A percentile compares a stretch with the other conserved stretches of the same genome.
These are phyloP conservation scores for Neoascia interrupta DNA, from an alignment of 2,888 invertebrate species.

Conservation along the genomic window DNA sequence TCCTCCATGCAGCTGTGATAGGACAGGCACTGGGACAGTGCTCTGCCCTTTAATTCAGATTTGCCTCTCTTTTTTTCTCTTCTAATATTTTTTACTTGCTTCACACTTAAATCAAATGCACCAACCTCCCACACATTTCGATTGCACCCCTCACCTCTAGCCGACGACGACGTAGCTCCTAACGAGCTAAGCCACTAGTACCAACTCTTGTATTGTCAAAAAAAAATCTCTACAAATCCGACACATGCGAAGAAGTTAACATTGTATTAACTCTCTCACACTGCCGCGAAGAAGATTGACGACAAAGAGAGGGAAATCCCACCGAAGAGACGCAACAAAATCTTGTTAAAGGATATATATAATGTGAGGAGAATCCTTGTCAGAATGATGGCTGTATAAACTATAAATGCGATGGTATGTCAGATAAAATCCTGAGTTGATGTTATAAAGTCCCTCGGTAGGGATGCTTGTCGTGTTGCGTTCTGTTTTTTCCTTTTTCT, in stretches of 20 bases:
- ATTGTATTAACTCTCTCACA: not conserved
- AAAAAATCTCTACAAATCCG: no score
- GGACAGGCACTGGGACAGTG: no score
- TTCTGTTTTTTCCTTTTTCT: not conserved
- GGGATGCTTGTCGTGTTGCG: not conserved
- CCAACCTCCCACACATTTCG: no score
- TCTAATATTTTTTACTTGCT: no score
- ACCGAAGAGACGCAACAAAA: slow-evolving; percentile 29
- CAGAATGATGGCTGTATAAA: slow-evolving; percentile 51
- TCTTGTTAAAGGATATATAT: slow-evolving; percentile 12
- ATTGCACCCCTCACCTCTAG: no score
- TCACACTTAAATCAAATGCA: no score
- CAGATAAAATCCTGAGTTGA: slow-evolving; percentile 54
- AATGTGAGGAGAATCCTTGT: not conserved
- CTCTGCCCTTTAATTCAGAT: no score
- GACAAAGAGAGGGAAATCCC: slow-evolving; percentile 9
- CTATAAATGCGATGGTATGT: slow-evolving; percentile 56
- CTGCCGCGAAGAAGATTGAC: not conserved
- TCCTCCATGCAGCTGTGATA: no score
- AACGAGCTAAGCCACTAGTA: no score
- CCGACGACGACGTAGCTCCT: no score
- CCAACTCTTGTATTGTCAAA: no score
- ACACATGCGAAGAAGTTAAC: slow-evolving; percentile 55
- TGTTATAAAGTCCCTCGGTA: slow-evolving; percentile 40
- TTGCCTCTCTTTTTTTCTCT: no score